These are phyloP conservation scores for Theropithecus gelada DNA, from an alignment of 2,113 vertebrate genomes.

Conservation along the genomic window DNA sequence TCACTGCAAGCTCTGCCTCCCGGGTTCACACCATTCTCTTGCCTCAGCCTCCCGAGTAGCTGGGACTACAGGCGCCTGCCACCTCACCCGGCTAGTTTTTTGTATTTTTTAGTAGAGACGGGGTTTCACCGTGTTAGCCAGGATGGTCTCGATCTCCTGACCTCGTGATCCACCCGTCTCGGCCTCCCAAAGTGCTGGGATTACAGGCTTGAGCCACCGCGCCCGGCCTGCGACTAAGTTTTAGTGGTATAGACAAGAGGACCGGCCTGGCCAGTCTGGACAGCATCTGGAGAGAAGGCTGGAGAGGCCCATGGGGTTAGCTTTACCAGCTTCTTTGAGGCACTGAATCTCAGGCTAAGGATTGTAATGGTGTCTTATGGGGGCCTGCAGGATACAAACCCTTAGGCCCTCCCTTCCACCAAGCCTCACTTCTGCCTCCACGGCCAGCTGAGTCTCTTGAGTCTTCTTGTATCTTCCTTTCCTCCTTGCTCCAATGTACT, in stretches of 20 bases:
- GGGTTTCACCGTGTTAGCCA: too few relatives aligned
- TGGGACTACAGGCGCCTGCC: too few relatives aligned
- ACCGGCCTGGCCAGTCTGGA: slow-evolving; percentile 44
- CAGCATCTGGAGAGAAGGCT: neutral
- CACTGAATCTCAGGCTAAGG: neutral
- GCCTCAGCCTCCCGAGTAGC: too few relatives aligned
- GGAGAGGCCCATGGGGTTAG: neutral
- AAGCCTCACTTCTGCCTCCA: neutral
- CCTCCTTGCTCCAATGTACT: neutral
- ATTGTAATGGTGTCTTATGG: neutral
- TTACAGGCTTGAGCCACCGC: too few relatives aligned
- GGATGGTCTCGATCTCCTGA: too few relatives aligned
- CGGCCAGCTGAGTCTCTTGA: neutral
- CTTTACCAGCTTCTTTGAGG: neutral
- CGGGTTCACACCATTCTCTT: too few relatives aligned
- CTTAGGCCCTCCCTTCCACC: neutral
- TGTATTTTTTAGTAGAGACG: too few relatives aligned
- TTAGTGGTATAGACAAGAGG: neutral
- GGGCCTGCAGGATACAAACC: neutral
- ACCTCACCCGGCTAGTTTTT: too few relatives aligned
- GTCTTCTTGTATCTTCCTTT: neutral
- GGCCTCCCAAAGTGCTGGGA: too few relatives aligned
- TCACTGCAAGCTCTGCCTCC: too few relatives aligned
- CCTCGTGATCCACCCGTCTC: too few relatives aligned
- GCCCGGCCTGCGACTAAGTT: neutral